Conservation (phyloP, 1,140 invertebrate species). For the Piezodorus guildinii region DNA sequence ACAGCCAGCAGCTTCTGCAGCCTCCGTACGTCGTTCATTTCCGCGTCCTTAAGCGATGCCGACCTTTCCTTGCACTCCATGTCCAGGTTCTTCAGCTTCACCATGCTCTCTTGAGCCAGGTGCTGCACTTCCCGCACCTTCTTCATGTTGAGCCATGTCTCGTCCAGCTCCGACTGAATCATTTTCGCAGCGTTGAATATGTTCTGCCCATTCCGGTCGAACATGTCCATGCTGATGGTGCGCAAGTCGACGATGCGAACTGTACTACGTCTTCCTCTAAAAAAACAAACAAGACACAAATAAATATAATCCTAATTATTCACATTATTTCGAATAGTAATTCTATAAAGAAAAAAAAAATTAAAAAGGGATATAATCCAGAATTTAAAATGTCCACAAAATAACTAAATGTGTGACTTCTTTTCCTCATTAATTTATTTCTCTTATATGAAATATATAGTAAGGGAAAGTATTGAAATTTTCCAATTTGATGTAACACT, state of each 20-base stretch:
- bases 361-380: too few relatives aligned
- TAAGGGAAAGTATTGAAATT: too few relatives aligned
- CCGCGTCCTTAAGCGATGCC: not conserved
- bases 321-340: too few relatives aligned
- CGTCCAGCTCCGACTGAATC: not conserved
- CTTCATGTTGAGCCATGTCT: not conserved
- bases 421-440: too few relatives aligned
- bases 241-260: not conserved
- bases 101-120: not conserved
- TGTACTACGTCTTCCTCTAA: not conserved
- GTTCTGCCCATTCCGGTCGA: constrained; percentile 1
- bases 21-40: not conserved
- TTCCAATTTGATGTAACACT: too few relatives aligned
- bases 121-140: constrained; percentile 6
- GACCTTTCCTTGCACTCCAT: not conserved
- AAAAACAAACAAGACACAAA: not conserved
- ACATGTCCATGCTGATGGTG: not conserved
- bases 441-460: too few relatives aligned
- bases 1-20: not conserved
- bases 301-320: too few relatives aligned
- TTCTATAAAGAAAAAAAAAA: too few relatives aligned
- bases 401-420: too few relatives aligned
- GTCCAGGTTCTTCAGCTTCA: not conserved
- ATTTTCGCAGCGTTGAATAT: not conserved
- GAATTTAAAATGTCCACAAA: too few relatives aligned